Conservation (phyloP, 2,888 invertebrate genomes). For the Amorpha juglandis region DNA sequence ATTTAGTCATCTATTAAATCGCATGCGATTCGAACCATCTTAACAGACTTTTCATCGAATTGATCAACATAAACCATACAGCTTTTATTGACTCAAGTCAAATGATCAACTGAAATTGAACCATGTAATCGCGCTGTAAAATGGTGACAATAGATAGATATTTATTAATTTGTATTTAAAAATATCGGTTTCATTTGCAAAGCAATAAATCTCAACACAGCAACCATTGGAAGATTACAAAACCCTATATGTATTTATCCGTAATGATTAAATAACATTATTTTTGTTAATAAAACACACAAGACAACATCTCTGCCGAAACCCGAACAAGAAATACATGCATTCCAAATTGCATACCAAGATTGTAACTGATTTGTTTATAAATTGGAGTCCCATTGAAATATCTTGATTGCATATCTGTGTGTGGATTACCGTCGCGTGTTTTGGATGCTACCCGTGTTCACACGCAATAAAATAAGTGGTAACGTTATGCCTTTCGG, state of each 20-base stretch:
- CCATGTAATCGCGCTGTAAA: too few relatives aligned
- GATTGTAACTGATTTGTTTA: conserved; percentile 1
- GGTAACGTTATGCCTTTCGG: conserved; percentile 28
- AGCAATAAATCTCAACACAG: not conserved
- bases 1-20: too few relatives aligned
- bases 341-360: conserved; percentile 1
- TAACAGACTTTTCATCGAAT: too few relatives aligned
- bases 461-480: conserved; percentile 55
- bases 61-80: too few relatives aligned
- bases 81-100: too few relatives aligned
- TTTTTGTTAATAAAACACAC: not conserved
- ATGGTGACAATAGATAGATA: too few relatives aligned
- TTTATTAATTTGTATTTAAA: too few relatives aligned
- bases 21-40: too few relatives aligned
- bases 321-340: not conserved
- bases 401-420: conserved; percentile 14
- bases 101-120: too few relatives aligned
- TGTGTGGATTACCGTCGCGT: conserved; percentile 65
- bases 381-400: not conserved
- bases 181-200: too few relatives aligned
- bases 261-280: not conserved
- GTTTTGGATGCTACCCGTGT: conserved; percentile 67
- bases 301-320: not conserved
- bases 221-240: not conserved
- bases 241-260: not conserved